Conservation (phyloP, 2,888 invertebrate species). For the Ernsta delagoae region DNA sequence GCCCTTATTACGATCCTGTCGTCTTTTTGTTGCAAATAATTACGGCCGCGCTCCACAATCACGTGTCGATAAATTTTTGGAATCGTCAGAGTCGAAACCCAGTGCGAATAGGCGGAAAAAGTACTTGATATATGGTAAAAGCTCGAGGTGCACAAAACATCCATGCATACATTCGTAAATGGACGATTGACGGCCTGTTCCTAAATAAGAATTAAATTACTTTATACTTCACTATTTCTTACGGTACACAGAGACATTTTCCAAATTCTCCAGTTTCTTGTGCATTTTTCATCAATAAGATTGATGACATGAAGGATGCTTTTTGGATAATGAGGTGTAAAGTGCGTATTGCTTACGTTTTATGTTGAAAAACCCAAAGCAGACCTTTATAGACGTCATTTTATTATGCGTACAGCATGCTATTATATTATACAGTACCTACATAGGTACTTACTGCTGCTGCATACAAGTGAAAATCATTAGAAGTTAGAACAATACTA, state of each 20-base stretch:
- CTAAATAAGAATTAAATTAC: constrained; percentile 14
- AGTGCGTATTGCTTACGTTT: neutral
- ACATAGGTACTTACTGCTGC: too few species aligned
- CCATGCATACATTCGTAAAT: constrained; percentile 11
- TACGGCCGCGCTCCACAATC: constrained; percentile 65
- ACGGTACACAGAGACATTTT: neutral
- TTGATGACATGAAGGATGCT: too few species aligned
- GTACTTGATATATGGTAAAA: constrained; percentile 29
- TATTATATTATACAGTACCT: too few species aligned
- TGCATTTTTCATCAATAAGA: too few species aligned
- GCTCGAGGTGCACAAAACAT: constrained; percentile 19
- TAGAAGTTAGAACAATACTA: too few species aligned
- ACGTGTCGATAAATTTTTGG: constrained; percentile 52
- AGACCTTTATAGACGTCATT: too few species aligned
- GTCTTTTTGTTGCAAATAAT: constrained; percentile 79
- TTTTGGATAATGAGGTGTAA: neutral
- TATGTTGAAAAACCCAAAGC: neutral
- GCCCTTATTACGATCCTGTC: constrained; percentile 77
- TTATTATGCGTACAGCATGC: too few species aligned
- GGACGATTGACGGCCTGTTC: neutral
- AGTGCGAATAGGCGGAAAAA: constrained; percentile 33
- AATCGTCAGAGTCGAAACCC: constrained; percentile 38
- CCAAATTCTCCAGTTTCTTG: neutral
- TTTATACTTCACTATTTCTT: constrained; percentile 14
- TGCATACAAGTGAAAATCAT: too few species aligned